phyloP scores from a whole-genome alignment of 2,888 invertebrate species.

The Mallateleia sp. region DNA sequence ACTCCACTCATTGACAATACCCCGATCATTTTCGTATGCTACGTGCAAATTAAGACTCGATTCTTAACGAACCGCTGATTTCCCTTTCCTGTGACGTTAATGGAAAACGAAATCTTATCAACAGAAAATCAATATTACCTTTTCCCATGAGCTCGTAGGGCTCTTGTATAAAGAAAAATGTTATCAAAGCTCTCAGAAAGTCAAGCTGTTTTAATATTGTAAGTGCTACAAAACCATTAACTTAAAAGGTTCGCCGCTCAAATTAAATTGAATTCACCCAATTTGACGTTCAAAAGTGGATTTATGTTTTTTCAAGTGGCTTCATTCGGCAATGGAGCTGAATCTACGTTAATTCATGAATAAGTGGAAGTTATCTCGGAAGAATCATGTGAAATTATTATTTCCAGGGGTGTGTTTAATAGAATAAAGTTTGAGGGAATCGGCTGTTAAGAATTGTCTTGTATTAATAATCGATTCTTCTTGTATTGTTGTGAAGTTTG shows the following conservation, averaged over 20 bases:
- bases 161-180: constrained; percentile 69
- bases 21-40: constrained; percentile 83
- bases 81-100: constrained; percentile 39
- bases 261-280: constrained; percentile 73
- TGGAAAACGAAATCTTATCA: constrained; percentile 68
- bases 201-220: constrained; percentile 74
- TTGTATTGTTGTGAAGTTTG: too few species aligned
- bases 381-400: background rate
- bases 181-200: constrained; percentile 74
- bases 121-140: constrained; percentile 69
- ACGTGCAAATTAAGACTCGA: constrained; percentile 1
- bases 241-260: constrained; percentile 70
- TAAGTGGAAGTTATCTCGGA: constrained; percentile 43
- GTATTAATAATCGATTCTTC: too few species aligned
- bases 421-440: too few species aligned
- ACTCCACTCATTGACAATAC: constrained; percentile 82
- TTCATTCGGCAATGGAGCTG: constrained; percentile 55
- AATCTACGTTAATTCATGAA: constrained; percentile 8
- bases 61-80: constrained; percentile 50
- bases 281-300: constrained; percentile 68
- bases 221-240: constrained; percentile 74
- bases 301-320: constrained; percentile 71
- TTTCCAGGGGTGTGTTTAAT: too few species aligned
- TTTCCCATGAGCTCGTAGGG: constrained; percentile 37
- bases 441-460: too few species aligned